Percentiles rank a stretch among this genome's conserved stretches.
These are phyloP conservation scores for Astropecten irregularis DNA, from an alignment of 53 echinoderm and acorn worm species.

Conservation along the genomic window DNA sequence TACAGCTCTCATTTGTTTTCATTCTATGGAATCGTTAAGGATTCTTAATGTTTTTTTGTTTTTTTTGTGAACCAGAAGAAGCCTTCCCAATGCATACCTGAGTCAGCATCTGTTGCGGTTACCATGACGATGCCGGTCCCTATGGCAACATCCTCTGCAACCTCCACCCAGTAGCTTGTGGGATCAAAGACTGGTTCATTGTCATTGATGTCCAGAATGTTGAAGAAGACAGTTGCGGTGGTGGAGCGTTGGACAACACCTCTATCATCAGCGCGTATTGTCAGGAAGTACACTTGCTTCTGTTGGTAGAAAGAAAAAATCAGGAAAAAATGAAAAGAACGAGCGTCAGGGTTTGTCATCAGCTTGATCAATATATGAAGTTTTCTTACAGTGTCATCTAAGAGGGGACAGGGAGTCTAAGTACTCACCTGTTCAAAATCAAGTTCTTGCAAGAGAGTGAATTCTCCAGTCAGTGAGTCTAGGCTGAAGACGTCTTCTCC, in stretches of 20 bases:
- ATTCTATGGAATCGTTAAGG: too few relatives aligned
- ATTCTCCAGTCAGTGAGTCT: constrained; percentile 75
- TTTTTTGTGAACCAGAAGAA: too few relatives aligned
- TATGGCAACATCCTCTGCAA: constrained; percentile 73
- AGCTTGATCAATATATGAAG: neutral
- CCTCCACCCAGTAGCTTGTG: constrained; percentile 71
- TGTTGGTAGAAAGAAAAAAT: constrained; percentile 41
- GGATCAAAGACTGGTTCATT: constrained; percentile 73
- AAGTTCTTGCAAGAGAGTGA: constrained; percentile 59
- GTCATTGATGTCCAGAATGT: constrained; percentile 84
- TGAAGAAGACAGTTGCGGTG: constrained; percentile 77
- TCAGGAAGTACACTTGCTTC: constrained; percentile 84
- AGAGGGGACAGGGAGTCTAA: too few relatives aligned
- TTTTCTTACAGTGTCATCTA: neutral
- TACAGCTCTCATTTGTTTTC: neutral
- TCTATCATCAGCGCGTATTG: constrained; percentile 72
- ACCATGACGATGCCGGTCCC: constrained; percentile 72
- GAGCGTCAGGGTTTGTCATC: too few relatives aligned
- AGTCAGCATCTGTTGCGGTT: constrained; percentile 76
- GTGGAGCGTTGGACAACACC: constrained; percentile 68
- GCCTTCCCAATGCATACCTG: too few relatives aligned
- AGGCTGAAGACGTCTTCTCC: constrained; percentile 83
- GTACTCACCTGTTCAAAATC: constrained; percentile 93
- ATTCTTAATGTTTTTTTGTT: too few relatives aligned
- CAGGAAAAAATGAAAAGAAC: too few relatives aligned